phyloP scores from a whole-genome alignment of 2,888 invertebrate species.

The Cremastinae sp. region DNA sequence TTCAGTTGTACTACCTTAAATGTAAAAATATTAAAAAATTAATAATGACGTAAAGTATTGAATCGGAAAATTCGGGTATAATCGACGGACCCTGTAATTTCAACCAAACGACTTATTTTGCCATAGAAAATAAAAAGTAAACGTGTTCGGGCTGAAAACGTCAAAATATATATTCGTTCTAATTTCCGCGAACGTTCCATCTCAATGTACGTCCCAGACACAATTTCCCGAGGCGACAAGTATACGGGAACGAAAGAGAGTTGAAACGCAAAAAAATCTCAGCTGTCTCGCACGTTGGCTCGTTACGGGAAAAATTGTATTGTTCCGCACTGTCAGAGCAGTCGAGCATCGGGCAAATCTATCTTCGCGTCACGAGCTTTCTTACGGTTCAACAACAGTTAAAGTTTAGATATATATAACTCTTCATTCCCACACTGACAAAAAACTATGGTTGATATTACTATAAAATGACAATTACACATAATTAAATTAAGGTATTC shows the following conservation, averaged over 20 bases:
- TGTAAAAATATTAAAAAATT: too few relatives aligned
- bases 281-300: neutral
- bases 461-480: too few relatives aligned
- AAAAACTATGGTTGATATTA: too few relatives aligned
- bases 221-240: slow-evolving; percentile 20
- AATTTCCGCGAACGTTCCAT: slow-evolving; percentile 3
- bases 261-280: neutral
- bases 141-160: neutral
- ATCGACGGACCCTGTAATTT: too few relatives aligned
- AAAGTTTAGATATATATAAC: neutral
- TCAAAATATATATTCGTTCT: neutral
- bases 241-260: neutral
- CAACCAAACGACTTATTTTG: too few relatives aligned
- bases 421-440: too few relatives aligned
- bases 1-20: too few relatives aligned
- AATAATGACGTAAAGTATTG: too few relatives aligned
- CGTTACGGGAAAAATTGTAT: slow-evolving; percentile 26
- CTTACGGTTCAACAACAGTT: neutral
- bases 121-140: neutral
- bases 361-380: slow-evolving; percentile 7
- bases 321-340: slow-evolving; percentile 1
- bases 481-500: too few relatives aligned
- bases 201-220: slow-evolving; percentile 4
- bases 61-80: too few relatives aligned
- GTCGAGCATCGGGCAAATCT: slow-evolving; percentile 24